Base-by-base conservation (phyloP, 1,140 invertebrate genomes). In the Andrena cerasifolii region DNA sequence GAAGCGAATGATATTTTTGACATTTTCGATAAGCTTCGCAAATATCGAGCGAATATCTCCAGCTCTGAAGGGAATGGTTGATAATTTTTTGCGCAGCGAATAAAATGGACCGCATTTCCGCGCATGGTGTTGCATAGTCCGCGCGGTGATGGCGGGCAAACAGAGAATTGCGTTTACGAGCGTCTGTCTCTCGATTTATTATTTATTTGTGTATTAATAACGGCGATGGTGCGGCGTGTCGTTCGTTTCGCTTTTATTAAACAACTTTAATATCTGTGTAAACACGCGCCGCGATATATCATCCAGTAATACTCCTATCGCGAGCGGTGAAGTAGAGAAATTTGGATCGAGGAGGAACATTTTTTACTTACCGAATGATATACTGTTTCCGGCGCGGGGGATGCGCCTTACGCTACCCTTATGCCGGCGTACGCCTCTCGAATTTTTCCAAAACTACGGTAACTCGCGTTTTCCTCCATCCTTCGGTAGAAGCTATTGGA, bases 221-320 rank as follows among this genome's bases (percentile, higher is more conserved):
- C 76, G 43, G 54, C 18, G 0, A 26, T 5, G 49, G 8, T 0
- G 2, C 4, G 28, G 33, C 7, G 26, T 31, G 53, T 4, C 2
- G 18, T 47, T 56, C 56, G 31, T 51, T 68, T 68, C 53, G 28
- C 63, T 79, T 80, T 76, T 84, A 84, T 83, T 80, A 84, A 84
- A 83, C 66, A 80, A 84, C 84, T 84, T 83, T 84, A 84, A 84
- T 84, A 84, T 84, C 72, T 43, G 45, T 75, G 81, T 83, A 84
- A 84, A 84, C 81, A 84, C 66, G 83, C 59, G 78, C 78, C 51
- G 26, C 78, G 77, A 84, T 84, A 84, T 84, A 84, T 84, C 83
- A 84, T 70, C 63, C 61, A 45, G 78, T 83, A 84, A 83, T 84
- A 84, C 78, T 83, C 72, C 76, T 83, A 84, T 83, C 83, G 83